These are phyloP conservation scores for Pangasius larnaudii DNA, from an alignment of 2,797 vertebrate species.

Conservation along the genomic window DNA sequence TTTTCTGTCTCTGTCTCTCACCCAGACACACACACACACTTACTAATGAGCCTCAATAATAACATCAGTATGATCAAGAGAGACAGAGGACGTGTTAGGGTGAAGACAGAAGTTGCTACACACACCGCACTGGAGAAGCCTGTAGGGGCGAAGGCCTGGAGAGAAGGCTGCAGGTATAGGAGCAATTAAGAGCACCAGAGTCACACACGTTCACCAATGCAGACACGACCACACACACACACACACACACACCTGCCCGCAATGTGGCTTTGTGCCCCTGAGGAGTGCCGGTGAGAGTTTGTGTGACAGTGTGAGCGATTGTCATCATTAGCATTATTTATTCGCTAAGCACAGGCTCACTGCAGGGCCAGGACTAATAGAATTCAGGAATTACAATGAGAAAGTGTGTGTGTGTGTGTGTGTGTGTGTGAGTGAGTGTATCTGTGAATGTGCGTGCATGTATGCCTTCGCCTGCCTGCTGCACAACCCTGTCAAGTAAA, in stretches of 20 bases:
- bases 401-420: constrained; percentile 28
- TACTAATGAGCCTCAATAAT: constrained; percentile 26
- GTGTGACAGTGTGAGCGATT: constrained; percentile 83
- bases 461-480: constrained; percentile 36
- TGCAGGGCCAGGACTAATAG: constrained; percentile 78
- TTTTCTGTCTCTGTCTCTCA: constrained; percentile 20
- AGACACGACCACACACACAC: constrained; percentile 23
- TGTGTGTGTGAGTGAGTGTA: constrained; percentile 44
- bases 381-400: constrained; percentile 78
- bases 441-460: constrained; percentile 25
- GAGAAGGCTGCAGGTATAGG: constrained; percentile 78
- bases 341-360: constrained; percentile 81
- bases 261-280: constrained; percentile 63
- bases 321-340: constrained; percentile 87
- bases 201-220: constrained; percentile 56
- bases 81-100: constrained; percentile 45
- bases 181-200: constrained; percentile 75
- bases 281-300: constrained; percentile 67
- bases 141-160: constrained; percentile 62
- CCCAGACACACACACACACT: neutral
- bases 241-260: constrained; percentile 64
- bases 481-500: constrained; percentile 41
- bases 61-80: constrained; percentile 25
- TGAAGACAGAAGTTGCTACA: constrained; percentile 51
- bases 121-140: constrained; percentile 28